Base-by-base conservation (phyloP, 2,113 vertebrate genomes). In the Campylomormyrus numenius region DNA sequence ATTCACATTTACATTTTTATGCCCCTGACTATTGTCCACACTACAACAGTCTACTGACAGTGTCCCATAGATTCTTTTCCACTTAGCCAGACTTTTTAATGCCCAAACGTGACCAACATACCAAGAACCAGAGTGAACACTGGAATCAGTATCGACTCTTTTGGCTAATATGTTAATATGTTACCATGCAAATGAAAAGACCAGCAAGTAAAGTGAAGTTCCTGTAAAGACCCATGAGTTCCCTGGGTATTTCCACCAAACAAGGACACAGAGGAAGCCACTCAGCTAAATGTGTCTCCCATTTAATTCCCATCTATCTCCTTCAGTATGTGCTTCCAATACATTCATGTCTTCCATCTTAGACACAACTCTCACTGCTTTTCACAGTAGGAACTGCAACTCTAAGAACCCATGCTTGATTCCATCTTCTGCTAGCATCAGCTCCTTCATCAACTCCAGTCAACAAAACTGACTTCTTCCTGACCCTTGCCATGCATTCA, bases 1-100 rank as follows among this genome's bases (percentile, higher is more conserved):
- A 70, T 53, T 74, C 88, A 66, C 56, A 88, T 90, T 90, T 88
- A 83, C 66, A 88, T 84, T 88, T 88, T 88, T 80, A 88, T 58
- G 45, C 27, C 66, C 48, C 31, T 56, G 35, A 27, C 70, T 35
- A 80, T 90, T 52, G 50, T 88, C 62, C 53, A 58, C 84, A 31
- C 3, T 77, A 6, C 7, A n/a, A 89, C 27, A 10, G 88, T 53
- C 89, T 85, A 80, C 53, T 24, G 52, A 85, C 66, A 85, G 15
- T 24, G 45, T 56, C n/a, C 5, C 87, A 31, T 56, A 45, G 17
- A 45, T 53, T 11, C 87, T n/a, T 66, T 27, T 66, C 87, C n/a
- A 39, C 21, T 62, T 62, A 24, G 19, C 13, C 0, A n/a, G 83
- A 45, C 21, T 42, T 85, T 85, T 85, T 48, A 85, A 24, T 48